A percentile compares a stretch with the other conserved stretches of the same genome.
Conservation (phyloP, 35 echinoderm and acorn worm species). For the Diadema setosum region DNA sequence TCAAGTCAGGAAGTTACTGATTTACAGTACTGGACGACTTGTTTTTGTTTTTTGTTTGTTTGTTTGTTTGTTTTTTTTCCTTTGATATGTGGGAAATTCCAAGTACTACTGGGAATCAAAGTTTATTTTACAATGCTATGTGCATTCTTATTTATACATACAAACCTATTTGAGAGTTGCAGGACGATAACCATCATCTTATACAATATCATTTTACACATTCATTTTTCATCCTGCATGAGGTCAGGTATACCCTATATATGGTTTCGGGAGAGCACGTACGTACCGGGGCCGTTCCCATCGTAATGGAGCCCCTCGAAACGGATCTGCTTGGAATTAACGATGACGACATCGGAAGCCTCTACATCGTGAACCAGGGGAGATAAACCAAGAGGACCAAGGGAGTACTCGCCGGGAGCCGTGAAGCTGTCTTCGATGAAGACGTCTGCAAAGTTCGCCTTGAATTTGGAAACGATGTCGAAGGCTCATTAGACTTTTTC, state of each 20-base stretch:
- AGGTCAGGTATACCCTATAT: neutral
- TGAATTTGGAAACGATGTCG: too few species aligned
- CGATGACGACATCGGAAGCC: conserved; percentile 35
- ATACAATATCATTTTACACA: neutral
- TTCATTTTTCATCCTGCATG: neutral
- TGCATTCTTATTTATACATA: too few species aligned
- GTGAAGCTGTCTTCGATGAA: neutral
- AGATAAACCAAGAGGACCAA: conserved; percentile 29
- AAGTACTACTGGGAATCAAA: too few species aligned
- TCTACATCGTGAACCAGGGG: conserved; percentile 52
- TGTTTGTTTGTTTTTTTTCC: too few species aligned
- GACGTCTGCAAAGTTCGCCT: conserved; percentile 60
- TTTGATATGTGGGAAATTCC: too few species aligned
- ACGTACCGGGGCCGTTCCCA: conserved; percentile 77
- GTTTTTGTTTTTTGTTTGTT: too few species aligned
- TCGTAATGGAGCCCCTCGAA: conserved; percentile 74
- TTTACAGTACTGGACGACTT: too few species aligned
- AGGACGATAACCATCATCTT: neutral
- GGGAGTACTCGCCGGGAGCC: neutral
- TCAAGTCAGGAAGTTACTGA: too few species aligned
- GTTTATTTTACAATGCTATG: too few species aligned
- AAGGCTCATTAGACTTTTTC: too few species aligned
- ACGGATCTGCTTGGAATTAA: conserved; percentile 45
- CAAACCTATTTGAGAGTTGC: too few species aligned
- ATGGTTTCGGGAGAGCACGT: neutral